phyloP scores from a whole-genome alignment of 2,113 vertebrate species.

The Heliornis fulica region DNA sequence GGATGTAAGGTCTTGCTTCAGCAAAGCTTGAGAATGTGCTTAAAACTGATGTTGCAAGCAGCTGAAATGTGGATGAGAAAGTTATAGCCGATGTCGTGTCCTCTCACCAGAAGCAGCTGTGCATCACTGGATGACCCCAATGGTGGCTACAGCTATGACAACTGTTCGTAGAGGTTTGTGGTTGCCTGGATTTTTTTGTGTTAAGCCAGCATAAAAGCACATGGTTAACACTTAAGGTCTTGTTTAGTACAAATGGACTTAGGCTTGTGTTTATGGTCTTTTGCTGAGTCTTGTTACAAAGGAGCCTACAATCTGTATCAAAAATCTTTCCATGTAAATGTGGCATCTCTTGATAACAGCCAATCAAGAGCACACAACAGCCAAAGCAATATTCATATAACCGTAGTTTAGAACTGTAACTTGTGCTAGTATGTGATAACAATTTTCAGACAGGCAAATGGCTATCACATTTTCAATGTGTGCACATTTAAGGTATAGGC shows the following conservation, averaged over 20 bases:
- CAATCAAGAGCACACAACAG: background rate
- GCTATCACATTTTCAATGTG: background rate
- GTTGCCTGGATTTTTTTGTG: background rate
- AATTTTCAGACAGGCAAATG: background rate
- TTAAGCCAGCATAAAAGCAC: background rate
- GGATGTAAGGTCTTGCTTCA: background rate
- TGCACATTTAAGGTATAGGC: background rate
- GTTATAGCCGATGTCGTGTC: background rate
- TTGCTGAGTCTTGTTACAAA: background rate
- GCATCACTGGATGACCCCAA: background rate
- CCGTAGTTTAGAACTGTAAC: background rate
- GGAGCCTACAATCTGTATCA: background rate
- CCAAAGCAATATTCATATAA: background rate
- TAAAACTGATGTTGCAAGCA: background rate
- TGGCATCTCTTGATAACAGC: background rate
- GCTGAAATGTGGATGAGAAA: background rate
- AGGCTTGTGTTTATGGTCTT: background rate
- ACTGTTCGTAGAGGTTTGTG: background rate
- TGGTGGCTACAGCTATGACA: background rate
- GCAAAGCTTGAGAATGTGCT: background rate
- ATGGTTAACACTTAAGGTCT: background rate
- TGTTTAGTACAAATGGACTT: background rate
- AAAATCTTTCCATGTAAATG: background rate
- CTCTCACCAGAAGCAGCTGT: background rate
- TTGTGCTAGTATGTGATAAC: background rate